Base-by-base conservation (phyloP, 2,113 vertebrate genomes). In the Ardeotis arabs region DNA sequence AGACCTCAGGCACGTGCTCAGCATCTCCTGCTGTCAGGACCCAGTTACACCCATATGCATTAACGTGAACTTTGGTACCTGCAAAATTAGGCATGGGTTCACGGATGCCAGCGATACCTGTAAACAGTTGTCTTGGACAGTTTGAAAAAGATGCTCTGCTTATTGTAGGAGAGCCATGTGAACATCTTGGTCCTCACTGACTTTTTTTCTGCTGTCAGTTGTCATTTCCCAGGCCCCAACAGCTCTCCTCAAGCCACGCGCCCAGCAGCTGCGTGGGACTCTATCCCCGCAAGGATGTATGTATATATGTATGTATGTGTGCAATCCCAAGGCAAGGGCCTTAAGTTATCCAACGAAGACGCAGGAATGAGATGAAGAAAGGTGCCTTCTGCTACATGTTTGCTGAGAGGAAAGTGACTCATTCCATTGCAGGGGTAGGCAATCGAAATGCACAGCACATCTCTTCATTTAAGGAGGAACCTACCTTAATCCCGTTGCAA, bases 351-450 rank as follows among this genome's bases (percentile, higher is more conserved):
- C 62, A 44, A 35, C 11, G 53, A 92, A 94, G 87, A 91, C 7
- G 37, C 74, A 85, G 95, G 69, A 87, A 69, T 17, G 67, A 94
- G 70, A 85, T 27, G 73, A 94, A 95, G 95, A 92, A 97, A 95
- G 96, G 96, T 97, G 96, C 96, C 96, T 97, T 96, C 95, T 95
- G 87, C 89, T 85, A 37, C 25, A 7, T 4, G 1, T 56, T 62
- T 76, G 59, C 86, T 76, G 69, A 82, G 75, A 85, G 64, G 39
- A 75, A 62, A 89, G 63, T 9, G 77, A 95, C 86, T 96, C 90
- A 23, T 52, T 74, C 29, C 18, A 45, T 50, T 82, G 91, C 74
- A 92, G 70, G 59, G 59, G 81, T 33, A 91, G 84, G 77, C 89
- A 52, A 62, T 29, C 23, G 58, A 87, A 90, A 92, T 70, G 44